Evolutionary conservation across 2,888 invertebrate genomes (phyloP), one percentile per base, ranked within the genome.

Genomic region (Petrophora chlorosata): DNA sequence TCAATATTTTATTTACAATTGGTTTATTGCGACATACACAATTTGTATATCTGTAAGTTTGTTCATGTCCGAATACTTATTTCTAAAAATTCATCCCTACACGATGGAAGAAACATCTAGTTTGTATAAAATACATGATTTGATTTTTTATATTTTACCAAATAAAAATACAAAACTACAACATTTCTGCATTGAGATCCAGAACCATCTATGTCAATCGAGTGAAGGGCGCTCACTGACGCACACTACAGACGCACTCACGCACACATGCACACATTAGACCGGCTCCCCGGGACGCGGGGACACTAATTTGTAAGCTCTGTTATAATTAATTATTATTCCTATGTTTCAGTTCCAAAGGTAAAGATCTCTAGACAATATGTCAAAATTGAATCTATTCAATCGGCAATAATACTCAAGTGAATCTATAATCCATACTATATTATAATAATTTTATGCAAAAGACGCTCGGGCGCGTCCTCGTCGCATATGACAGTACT

Each of bases 111-210:
- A 85, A 85, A 87, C 79, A 78, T 73, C 76, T 79, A 73, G 48
- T 76, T 80, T 73, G 82, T 88, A 88, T 73, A 89, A 89, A 89
- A 88, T 86, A 88, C 89, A 88, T 87, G 87, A 88, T 88, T 88
- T 79, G 73, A 82, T 73, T 86, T 77, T 79, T 77, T 76, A 76
- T 76, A 67, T 68, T 75, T 80, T 78, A 79, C 75, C 76, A 83
- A 84, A 81, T 79, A 76, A 50, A 48, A 49, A 79, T 85, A 86
- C 78, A 84, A 86, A 84, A 82, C 73, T 82, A 83, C 84, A 83
- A 86, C 85, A 84, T 79, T 80, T 81, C 76, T 81, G 85, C 70
- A 70, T 75, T 81, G 88, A 88, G 88, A 88, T 88, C 88, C 85
- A 81, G 79, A 81, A 79, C 79, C 79, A 72, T 64, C 65, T 66